These are phyloP conservation scores for Vulpes vulpes DNA, from an alignment of 2,113 vertebrate genomes.

Conservation along the genomic window DNA sequence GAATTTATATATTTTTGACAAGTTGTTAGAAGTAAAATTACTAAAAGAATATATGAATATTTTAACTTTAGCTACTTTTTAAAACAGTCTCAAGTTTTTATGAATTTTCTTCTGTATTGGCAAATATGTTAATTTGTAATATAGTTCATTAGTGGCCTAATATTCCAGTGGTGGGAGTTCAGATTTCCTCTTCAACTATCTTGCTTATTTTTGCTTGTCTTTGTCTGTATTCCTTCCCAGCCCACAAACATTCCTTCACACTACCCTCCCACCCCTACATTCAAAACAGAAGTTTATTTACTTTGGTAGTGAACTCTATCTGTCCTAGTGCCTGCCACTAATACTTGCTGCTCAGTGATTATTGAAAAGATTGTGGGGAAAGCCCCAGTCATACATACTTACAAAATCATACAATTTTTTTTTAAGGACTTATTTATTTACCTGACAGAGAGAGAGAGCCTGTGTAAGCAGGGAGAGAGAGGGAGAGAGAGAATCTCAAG, in stretches of 20 bases:
- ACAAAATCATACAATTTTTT: background rate
- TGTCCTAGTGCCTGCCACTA: background rate
- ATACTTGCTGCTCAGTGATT: background rate
- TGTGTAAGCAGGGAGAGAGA: background rate
- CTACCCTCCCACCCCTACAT: background rate
- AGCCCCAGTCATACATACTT: background rate
- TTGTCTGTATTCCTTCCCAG: background rate
- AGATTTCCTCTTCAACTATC: background rate
- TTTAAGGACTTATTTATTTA: background rate
- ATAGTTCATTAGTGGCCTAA: background rate
- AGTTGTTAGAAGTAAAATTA: background rate
- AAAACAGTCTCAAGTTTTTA: background rate
- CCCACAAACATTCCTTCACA: background rate
- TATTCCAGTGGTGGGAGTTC: background rate
- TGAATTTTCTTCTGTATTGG: background rate
- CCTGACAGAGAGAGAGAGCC: background rate
- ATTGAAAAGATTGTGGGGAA: background rate
- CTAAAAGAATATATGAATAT: background rate
- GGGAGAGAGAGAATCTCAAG: background rate
- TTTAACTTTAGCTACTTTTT: background rate
- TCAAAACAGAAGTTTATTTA: background rate
- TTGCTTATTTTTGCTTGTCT: background rate
- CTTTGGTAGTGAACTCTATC: background rate
- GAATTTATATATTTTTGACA: background rate
- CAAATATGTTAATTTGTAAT: background rate